Percentiles rank a stretch among this genome's conserved stretches.
phyloP scores from a whole-genome alignment of 2,888 invertebrate species.

The Acanthosoma haemorrhoidale region DNA sequence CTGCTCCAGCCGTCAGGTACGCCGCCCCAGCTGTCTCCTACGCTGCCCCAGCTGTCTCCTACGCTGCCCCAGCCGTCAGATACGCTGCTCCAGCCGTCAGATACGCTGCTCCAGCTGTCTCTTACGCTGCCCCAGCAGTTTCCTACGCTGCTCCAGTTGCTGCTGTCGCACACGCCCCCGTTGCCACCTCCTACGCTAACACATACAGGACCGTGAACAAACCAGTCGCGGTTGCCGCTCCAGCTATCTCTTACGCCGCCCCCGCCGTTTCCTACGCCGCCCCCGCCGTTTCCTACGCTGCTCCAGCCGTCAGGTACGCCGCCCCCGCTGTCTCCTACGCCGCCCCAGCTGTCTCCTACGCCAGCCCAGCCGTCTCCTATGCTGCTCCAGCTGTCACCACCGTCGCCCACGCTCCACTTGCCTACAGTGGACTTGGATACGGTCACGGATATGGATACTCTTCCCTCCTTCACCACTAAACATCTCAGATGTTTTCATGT shows the following conservation, averaged over 20 bases:
- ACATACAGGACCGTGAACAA: constrained; percentile 51
- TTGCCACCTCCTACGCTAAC: constrained; percentile 61
- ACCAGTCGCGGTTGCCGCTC: constrained; percentile 44
- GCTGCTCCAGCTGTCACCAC: constrained; percentile 47
- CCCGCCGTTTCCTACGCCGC: neutral
- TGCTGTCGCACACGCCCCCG: constrained; percentile 48
- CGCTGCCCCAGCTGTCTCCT: constrained; percentile 14
- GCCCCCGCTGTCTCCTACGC: constrained; percentile 49
- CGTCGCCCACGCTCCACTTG: constrained; percentile 18
- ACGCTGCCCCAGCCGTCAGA: constrained; percentile 6
- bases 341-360: constrained; percentile 43
- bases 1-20: constrained; percentile 11
- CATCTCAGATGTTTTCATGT: neutral
- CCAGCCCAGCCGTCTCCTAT: constrained; percentile 26
- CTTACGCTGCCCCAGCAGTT: constrained; percentile 28
- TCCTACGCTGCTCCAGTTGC: constrained; percentile 8
- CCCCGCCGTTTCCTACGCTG: constrained; percentile 29
- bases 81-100: constrained; percentile 30
- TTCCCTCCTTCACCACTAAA: constrained; percentile 13
- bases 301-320: constrained; percentile 39
- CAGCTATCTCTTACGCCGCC: constrained; percentile 45
- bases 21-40: neutral
- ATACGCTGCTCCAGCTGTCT: constrained; percentile 46
- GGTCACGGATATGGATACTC: constrained; percentile 17
- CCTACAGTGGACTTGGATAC: neutral